These are phyloP conservation scores for Chaetophractus vellerosus DNA, from an alignment of 2,797 vertebrate species.

Conservation along the genomic window DNA sequence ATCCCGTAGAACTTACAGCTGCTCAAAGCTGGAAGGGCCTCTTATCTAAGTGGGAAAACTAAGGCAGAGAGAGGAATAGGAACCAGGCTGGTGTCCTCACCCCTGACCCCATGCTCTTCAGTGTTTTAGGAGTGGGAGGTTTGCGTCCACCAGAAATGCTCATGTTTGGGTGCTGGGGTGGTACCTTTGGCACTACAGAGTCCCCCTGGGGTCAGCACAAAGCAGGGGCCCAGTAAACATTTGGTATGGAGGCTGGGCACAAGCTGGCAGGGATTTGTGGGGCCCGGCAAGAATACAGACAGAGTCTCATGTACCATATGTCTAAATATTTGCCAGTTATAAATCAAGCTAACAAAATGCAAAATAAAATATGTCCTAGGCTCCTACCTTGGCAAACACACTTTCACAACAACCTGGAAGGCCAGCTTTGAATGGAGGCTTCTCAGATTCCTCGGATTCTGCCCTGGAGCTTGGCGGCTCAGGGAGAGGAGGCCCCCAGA, in stretches of 20 bases:
- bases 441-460: not conserved
- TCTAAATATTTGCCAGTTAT: slow-evolving; percentile 86
- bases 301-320: slow-evolving; percentile 79
- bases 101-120: fast-evolving
- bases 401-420: slow-evolving; percentile 72
- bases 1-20: not conserved
- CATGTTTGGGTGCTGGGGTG: not conserved
- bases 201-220: not conserved
- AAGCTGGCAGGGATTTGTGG: slow-evolving; percentile 73
- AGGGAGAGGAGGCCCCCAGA: not conserved
- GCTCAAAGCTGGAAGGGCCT: not conserved
- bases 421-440: slow-evolving; percentile 21
- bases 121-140: not conserved
- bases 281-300: slow-evolving; percentile 67
- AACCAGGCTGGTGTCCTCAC: not conserved
- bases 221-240: slow-evolving; percentile 60
- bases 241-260: slow-evolving; percentile 64
- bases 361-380: slow-evolving; percentile 82
- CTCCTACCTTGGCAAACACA: slow-evolving; percentile 69
- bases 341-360: slow-evolving; percentile 83
- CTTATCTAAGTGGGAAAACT: not conserved
- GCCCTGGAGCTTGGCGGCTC: not conserved
- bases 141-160: not conserved
- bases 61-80: not conserved
- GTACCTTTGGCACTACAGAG: not conserved